These are phyloP conservation scores for Sula dactylatra DNA, from an alignment of 2,113 vertebrate genomes.

Conservation along the genomic window DNA sequence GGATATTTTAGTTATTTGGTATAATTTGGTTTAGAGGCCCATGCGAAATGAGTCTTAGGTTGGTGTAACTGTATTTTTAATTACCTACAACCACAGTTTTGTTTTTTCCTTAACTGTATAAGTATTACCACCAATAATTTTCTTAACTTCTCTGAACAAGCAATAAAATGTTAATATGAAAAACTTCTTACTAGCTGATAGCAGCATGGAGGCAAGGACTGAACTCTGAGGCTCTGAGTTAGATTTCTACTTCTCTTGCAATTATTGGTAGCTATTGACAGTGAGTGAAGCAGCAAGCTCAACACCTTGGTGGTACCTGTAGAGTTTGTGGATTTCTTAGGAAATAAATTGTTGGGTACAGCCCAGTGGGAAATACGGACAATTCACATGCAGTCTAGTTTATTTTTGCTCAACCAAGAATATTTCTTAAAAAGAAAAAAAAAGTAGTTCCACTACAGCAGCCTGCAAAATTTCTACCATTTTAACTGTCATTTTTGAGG, in stretches of 20 bases:
- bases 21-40: not conserved
- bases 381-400: not conserved
- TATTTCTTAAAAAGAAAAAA: not conserved
- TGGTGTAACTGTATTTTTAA: not conserved
- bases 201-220: not conserved
- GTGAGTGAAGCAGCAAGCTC: not conserved
- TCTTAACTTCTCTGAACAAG: not conserved
- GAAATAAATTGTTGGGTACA: not conserved
- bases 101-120: not conserved
- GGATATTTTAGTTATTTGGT: not conserved
- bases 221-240: not conserved
- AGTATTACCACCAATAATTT: not conserved
- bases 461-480: not conserved
- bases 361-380: not conserved
- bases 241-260: slow-evolving; percentile 3
- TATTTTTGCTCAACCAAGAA: not conserved
- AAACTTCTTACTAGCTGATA: not conserved
- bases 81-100: not conserved
- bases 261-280: not conserved
- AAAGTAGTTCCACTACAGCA: not conserved
- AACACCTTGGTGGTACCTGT: not conserved
- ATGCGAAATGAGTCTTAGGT: not conserved
- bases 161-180: not conserved
- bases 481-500: slow-evolving; percentile 2
- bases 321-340: not conserved